Evolutionary conservation across 2,888 invertebrate genomes (phyloP), one percentile per base, ranked within the genome.

Genomic region (Synergus japonicus): DNA sequence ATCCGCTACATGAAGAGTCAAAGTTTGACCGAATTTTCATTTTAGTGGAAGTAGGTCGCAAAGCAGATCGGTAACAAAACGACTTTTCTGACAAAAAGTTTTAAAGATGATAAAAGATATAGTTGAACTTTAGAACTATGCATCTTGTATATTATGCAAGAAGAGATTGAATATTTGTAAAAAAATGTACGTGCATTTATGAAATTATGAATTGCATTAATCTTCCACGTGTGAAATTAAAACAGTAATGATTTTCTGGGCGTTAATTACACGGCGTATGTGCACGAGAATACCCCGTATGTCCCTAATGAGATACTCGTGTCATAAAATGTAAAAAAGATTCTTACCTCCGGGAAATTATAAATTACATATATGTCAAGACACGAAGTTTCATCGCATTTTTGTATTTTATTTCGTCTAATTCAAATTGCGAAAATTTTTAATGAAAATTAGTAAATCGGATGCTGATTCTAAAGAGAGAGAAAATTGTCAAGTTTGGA

Each of bases 241-340:
- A 82, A 77, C 77, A 69, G 81, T 83, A 84, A 84, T 84, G 81
- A 83, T 83, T 83, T 84, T 81, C 82, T 80, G 80, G 79, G 82
- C 81, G 82, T 84, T 85, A 83, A 85, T 85, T 85, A 84, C 83
- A 78, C 80, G 9, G 43, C 15, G n/a, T 66, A 66, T 29, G 29
- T 29, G 3, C 29, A 29, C 29, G 3, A 29, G 29, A 29, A 29
- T 29, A 29, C 29, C 43, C 15, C 64, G 64, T 37, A 64, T 29
- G 22, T 64, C 64, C 9, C 22, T 37, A 43, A 12, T 49, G 18
- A 43, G 41, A 37, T 22, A 29, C 54, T 65, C 76, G 67, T 69
- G 49, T 78, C 76, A 81, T 81, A 79, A 76, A 83, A 77, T 29
- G 29, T 29, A 29, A 29, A 29, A 78, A 79, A 79, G 76, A 73